A percentile compares a stretch with the other conserved stretches of the same genome.
Evolutionary conservation across 2,113 vertebrate genomes (phyloP).

Genomic region (Zapus hudsonius): DNA sequence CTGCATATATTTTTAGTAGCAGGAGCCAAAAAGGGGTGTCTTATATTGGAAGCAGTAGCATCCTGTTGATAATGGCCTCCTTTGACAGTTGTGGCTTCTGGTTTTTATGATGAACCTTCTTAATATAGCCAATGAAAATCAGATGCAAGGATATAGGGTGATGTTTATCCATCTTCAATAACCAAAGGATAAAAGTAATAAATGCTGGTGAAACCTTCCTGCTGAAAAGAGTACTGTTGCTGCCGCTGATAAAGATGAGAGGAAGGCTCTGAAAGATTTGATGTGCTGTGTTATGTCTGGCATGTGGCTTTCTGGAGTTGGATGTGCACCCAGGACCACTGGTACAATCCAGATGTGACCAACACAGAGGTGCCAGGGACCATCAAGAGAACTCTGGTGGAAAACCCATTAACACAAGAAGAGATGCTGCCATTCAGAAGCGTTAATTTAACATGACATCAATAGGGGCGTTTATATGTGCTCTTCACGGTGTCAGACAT

Average conservation of each 20-base stretch:
- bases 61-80: not conserved
- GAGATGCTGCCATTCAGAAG: conserved; percentile 76
- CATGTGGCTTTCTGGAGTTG: not conserved
- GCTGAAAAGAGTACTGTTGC: not conserved
- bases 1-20: not conserved
- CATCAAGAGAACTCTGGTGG: conserved; percentile 70
- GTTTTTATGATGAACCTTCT: not conserved
- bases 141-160: not conserved
- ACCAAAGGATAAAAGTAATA: not conserved
- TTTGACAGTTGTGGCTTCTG: not conserved
- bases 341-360: conserved; percentile 5
- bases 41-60: not conserved
- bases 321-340: not conserved
- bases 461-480: conserved; percentile 82
- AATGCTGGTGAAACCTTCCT: not conserved
- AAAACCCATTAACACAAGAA: conserved; percentile 77
- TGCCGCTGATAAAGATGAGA: not conserved
- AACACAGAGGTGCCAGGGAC: conserved; percentile 67
- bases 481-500: conserved; percentile 88
- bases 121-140: not conserved
- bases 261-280: not conserved
- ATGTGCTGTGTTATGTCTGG: not conserved
- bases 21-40: not conserved
- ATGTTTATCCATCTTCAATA: not conserved
- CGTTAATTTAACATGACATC: conserved; percentile 83